Base-by-base conservation (phyloP, 2,888 invertebrate genomes). In the Acrocyrtus sp. region DNA sequence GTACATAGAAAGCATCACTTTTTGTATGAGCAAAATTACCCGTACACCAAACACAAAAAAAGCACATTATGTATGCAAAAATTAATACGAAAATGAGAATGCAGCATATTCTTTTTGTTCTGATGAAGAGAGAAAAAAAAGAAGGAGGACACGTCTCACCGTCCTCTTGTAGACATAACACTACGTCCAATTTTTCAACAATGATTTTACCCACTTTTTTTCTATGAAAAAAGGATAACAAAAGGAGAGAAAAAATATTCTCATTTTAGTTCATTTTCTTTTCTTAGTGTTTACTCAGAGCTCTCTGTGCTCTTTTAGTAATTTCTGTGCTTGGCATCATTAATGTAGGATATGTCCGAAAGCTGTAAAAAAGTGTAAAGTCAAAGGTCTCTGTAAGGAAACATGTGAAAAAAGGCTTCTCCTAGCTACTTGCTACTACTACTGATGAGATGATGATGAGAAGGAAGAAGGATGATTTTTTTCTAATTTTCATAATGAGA, bases 401-500 rank as follows among this genome's bases (percentile, higher is more conserved):
- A 10, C 17, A 45, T 45, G 45, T 45, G 17, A 39, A 39, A 39
- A 6, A 39, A 39, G 39, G 39, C 12, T 39, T 12, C 8, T 39
- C 17, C 8, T 39, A 48, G 48, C n/a, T 12, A 45, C 4, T 48
- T 22, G 48, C 48, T 5, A 48, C 51, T 47, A 60, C 15, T 43
- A 29, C 60, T 41, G 41, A 2, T 15, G 41, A 41, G 15, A 41
- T 41, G 15, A n/a, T 6, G 47, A 27, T 70, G 61, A 62, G 54
- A 58, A 62, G 61, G 62, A 69, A 70, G 62, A 70, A 70, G 62
- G 47, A 54, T 53, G 47, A 51, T 70, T 45, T 62, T 51, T 24
- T 61, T 70, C 69, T 70, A 62, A 70, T 70, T 70, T 70, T 70
- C 69, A 70, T 70, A 70, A 70, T 70, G 69, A 70, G 69, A 56